Conservation (phyloP, 1,140 invertebrate genomes). For the Trichonephila clavipes region DNA sequence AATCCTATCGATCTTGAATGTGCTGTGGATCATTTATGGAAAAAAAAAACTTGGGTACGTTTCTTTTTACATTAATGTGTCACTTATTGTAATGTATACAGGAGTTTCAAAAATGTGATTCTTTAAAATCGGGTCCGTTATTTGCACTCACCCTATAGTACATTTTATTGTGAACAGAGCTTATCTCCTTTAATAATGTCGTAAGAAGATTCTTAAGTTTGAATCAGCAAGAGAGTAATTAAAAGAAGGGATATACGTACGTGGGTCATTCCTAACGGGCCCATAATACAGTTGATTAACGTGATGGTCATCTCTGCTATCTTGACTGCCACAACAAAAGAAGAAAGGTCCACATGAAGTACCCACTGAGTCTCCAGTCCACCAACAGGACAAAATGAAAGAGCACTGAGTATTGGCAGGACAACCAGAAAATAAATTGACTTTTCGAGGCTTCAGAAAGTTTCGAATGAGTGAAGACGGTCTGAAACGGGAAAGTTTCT, state of each 20-base stretch:
- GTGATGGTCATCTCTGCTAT: conserved; percentile 77
- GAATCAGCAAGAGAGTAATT: neutral
- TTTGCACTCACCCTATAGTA: too few relatives aligned
- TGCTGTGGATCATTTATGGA: too few relatives aligned
- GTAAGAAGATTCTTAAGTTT: too few relatives aligned
- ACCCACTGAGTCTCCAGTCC: conserved; percentile 91
- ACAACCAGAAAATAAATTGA: conserved; percentile 65
- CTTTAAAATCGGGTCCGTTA: too few relatives aligned
- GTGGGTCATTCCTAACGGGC: conserved; percentile 87
- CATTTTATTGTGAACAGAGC: too few relatives aligned
- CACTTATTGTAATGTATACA: too few relatives aligned
- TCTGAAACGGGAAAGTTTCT: conserved; percentile 54
- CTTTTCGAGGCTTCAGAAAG: conserved; percentile 68
- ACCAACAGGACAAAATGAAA: conserved; percentile 95
- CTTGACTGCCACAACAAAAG: conserved; percentile 90
- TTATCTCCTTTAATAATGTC: too few relatives aligned
- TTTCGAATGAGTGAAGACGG: conserved; percentile 44
- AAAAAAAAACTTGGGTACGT: too few relatives aligned
- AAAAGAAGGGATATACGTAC: conserved; percentile 81
- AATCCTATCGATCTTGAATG: too few relatives aligned
- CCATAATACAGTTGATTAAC: conserved; percentile 83
- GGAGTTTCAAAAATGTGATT: too few relatives aligned
- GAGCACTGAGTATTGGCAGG: conserved; percentile 86
- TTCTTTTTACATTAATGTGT: too few relatives aligned
- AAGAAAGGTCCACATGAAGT: conserved; percentile 86